These are phyloP conservation scores for Polyommatus icarus DNA, from an alignment of 2,888 invertebrate genomes.

Conservation along the genomic window DNA sequence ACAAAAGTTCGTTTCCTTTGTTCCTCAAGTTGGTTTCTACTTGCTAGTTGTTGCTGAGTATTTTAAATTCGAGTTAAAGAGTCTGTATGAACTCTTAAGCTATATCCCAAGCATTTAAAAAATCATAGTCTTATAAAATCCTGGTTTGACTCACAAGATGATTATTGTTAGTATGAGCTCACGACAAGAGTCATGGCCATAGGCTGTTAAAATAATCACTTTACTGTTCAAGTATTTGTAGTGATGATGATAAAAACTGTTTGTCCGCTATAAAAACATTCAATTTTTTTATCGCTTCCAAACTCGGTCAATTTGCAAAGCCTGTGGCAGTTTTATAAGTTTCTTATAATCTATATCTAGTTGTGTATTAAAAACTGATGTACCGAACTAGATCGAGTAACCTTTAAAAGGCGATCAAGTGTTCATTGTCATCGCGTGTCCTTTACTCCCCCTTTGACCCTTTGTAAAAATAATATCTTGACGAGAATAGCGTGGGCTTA, in stretches of 20 bases:
- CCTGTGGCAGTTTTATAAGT: not conserved
- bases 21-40: not conserved
- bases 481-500: constrained; percentile 8
- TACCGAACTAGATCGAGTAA: constrained; percentile 21
- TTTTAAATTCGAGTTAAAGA: not conserved
- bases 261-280: not conserved
- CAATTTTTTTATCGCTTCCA: not conserved
- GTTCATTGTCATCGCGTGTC: constrained; percentile 44
- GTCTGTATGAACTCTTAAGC: too few species aligned
- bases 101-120: not conserved
- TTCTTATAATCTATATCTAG: not conserved
- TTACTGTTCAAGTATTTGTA: not conserved
- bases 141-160: not conserved
- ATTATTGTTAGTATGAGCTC: not conserved
- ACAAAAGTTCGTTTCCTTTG: not conserved
- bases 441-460: constrained; percentile 45
- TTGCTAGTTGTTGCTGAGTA: too few species aligned
- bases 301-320: not conserved
- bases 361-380: not conserved
- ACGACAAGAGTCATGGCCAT: not conserved
- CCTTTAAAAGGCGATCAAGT: constrained; percentile 41
- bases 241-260: not conserved
- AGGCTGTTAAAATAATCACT: not conserved
- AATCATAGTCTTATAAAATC: not conserved
- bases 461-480: constrained; percentile 22